phyloP scores from a whole-genome alignment of 2,888 invertebrate species.

The Deilephila porcellus region DNA sequence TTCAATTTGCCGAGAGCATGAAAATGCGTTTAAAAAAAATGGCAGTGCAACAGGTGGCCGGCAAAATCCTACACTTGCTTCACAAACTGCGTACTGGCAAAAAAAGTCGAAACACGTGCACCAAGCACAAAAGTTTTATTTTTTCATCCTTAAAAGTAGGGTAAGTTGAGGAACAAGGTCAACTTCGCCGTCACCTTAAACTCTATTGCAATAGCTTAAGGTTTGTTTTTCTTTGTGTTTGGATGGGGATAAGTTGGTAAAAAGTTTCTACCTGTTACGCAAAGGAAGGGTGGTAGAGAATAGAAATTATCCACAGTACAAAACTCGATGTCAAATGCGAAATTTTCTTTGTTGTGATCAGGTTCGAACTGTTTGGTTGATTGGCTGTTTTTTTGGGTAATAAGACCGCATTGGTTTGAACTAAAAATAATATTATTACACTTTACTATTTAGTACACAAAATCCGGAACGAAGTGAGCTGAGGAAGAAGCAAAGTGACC shows the following conservation, averaged over 20 bases:
- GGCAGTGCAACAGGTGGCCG: conserved; percentile 27
- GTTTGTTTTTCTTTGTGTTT: conserved; percentile 32
- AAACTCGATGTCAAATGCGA: conserved; percentile 21
- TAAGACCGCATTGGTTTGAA: background rate
- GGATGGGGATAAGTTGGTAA: conserved; percentile 16
- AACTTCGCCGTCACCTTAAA: conserved; percentile 23
- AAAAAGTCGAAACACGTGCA: conserved; percentile 56
- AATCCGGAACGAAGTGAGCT: too few species aligned
- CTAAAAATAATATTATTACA: background rate
- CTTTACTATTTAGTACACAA: background rate
- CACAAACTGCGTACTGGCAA: conserved; percentile 47
- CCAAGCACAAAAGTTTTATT: conserved; percentile 51
- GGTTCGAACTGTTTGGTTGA: conserved; percentile 10
- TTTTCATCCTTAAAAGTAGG: conserved; percentile 49
- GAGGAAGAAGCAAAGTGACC: too few species aligned
- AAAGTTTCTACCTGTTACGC: conserved; percentile 61
- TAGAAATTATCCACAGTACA: conserved; percentile 40
- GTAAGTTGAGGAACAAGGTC: conserved; percentile 42
- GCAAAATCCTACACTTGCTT: conserved; percentile 20
- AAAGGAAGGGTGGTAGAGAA: conserved; percentile 49
- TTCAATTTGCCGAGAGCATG: background rate
- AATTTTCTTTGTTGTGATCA: conserved; percentile 23
- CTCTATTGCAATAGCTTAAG: conserved; percentile 5
- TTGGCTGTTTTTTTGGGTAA: conserved; percentile 22
- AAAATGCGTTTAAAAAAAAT: background rate